These are phyloP conservation scores for Dynastes hyllus DNA, from an alignment of 2,888 invertebrate species.

Conservation along the genomic window DNA sequence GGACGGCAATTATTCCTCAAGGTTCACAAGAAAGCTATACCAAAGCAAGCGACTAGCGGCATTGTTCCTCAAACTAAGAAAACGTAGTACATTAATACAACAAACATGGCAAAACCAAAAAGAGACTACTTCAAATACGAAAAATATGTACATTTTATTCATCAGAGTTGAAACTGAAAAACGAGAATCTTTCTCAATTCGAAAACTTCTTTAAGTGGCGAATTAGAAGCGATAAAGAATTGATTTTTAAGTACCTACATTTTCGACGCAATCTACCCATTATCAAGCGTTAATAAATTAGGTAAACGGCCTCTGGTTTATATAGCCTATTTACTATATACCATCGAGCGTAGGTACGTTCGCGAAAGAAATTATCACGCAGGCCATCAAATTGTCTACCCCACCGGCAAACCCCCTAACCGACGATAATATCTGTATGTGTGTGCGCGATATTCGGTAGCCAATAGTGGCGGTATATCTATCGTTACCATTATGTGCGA, in stretches of 20 bases:
- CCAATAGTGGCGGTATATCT: not conserved
- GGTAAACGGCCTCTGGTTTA: not conserved
- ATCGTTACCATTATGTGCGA: conserved; percentile 24
- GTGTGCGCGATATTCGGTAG: conserved; percentile 15
- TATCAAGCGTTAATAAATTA: conserved; percentile 8
- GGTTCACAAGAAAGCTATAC: too few species aligned
- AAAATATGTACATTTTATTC: too few species aligned
- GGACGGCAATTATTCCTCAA: too few species aligned
- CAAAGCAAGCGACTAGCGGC: too few species aligned
- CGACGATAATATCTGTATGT: not conserved
- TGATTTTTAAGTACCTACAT: conserved; percentile 14
- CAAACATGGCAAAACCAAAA: too few species aligned
- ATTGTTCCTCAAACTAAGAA: too few species aligned
- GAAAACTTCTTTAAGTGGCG: not conserved
- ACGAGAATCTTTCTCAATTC: too few species aligned
- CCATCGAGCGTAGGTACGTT: not conserved
- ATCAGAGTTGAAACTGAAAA: too few species aligned
- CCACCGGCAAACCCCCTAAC: not conserved
- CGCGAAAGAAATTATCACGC: conserved; percentile 25
- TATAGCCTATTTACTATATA: conserved; percentile 1
- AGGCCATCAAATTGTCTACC: conserved; percentile 7
- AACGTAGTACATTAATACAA: too few species aligned
- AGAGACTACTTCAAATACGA: too few species aligned
- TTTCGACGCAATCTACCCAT: conserved; percentile 12
- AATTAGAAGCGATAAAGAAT: not conserved